Conservation (phyloP, 2,113 vertebrate genomes). For the Melanerpes formicivorus region DNA sequence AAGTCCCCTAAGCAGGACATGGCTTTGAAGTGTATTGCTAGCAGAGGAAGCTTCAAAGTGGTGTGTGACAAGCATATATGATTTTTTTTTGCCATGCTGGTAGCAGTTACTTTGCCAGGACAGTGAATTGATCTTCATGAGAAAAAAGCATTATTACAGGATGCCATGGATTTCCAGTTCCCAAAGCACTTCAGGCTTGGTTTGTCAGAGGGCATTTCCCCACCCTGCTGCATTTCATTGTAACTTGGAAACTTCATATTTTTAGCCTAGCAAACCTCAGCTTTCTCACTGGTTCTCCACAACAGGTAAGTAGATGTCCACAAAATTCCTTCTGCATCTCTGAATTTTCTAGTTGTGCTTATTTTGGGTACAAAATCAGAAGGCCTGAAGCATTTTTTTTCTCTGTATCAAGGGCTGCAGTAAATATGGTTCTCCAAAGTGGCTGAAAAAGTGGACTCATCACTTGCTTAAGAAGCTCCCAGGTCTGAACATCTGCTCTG, state of each 20-base stretch:
- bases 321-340: not conserved
- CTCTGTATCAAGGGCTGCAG: not conserved
- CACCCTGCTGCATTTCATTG: not conserved
- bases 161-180: not conserved
- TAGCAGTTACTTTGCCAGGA: not conserved
- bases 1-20: not conserved
- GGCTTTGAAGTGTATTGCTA: not conserved
- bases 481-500: not conserved
- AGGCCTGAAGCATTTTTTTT: not conserved
- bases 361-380: not conserved
- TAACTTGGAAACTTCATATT: not conserved
- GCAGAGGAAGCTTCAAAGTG: not conserved
- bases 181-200: not conserved
- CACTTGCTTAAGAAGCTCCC: not conserved
- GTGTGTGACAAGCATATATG: not conserved
- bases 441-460: not conserved
- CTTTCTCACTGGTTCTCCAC: not conserved
- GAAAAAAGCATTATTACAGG: not conserved
- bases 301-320: not conserved
- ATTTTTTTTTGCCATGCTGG: not conserved
- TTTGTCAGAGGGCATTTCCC: not conserved
- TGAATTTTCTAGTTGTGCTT: not conserved
- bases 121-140: not conserved
- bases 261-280: not conserved
- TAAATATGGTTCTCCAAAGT: not conserved